phyloP scores from a whole-genome alignment of 2,888 invertebrate genomes.

The Latrodectus hesperus region DNA sequence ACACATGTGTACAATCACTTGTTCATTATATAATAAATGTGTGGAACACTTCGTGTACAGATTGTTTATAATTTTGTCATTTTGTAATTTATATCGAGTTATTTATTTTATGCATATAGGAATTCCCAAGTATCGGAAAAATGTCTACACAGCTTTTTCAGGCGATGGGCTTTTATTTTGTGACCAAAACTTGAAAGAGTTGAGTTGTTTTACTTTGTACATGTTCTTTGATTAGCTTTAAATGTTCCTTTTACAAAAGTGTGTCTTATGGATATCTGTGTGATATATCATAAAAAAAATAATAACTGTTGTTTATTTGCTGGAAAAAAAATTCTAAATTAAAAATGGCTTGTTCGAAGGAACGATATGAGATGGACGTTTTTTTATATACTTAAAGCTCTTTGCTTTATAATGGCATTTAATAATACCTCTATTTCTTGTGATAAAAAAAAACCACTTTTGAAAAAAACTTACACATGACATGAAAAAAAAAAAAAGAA shows the following conservation, averaged over 20 bases:
- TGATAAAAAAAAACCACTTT: constrained; percentile 46
- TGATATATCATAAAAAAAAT: neutral
- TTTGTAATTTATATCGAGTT: constrained; percentile 42
- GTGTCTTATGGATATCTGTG: constrained; percentile 16
- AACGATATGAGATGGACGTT: neutral
- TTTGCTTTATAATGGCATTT: constrained; percentile 51
- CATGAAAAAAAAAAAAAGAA: constrained; percentile 23
- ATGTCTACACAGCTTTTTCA: neutral
- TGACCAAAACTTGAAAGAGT: neutral
- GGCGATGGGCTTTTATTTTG: neutral
- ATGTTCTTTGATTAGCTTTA: constrained; percentile 5
- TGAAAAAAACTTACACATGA: constrained; percentile 38
- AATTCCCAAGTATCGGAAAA: constrained; percentile 13
- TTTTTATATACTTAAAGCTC: constrained; percentile 51
- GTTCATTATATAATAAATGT: constrained; percentile 58
- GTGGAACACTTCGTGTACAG: constrained; percentile 58
- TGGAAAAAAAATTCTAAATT: constrained; percentile 23
- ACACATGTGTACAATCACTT: constrained; percentile 66
- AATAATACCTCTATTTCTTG: constrained; percentile 50
- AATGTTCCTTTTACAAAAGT: constrained; percentile 1
- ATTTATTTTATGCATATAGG: constrained; percentile 26
- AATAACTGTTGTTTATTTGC: constrained; percentile 23
- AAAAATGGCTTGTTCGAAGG: constrained; percentile 2
- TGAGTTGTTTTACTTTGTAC: constrained; percentile 9
- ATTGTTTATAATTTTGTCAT: constrained; percentile 48